Evolutionary conservation across 2,797 vertebrate species (phyloP), one percentile per base, ranked within the genome.

Genomic region (Eulemur albifrons): DNA sequence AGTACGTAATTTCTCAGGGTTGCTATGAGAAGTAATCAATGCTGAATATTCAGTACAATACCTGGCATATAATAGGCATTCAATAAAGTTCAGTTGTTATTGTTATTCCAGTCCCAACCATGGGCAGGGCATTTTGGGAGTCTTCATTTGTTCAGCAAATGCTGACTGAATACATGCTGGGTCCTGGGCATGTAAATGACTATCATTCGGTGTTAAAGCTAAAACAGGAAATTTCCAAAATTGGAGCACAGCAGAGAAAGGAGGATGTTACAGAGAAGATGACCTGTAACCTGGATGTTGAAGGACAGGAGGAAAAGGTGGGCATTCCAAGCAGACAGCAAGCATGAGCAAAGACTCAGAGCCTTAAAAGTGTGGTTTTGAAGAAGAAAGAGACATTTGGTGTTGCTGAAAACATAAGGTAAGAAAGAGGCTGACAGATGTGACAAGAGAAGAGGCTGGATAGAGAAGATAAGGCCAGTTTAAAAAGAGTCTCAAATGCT

Each of bases 191-290:
- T 59, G 32, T 43, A 79, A 84, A 76, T 87, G n/a, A 84, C 69
- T 91, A 40, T 50, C 15, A 92, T 63, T 85, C 10, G 4, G 8
- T 59, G 27, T 59, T 89, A 87, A 27, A 95, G 45, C 40, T 84
- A 7, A 50, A 80, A 89, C 23, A 80, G 45, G 72, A 94, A 93
- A 94, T 73, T 61, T 76, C 73, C 87, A 88, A 88, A 90, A 93
- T 6, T 57, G 73, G 18, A 91, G 30, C 73, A 82, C 12, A 91
- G 32, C 30, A 79, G 72, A 89, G 76, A 89, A 79, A 87, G 25
- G n/a, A 93, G 45, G 21, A 54, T 38, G 61, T 23, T 50, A 88
- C 40, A 54, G 15, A 88, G 79, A 92, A 88, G 43, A 4, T 59
- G 11, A 92, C 14, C 45, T 88, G 79, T 32, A 89, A 83, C 32